Percentiles rank a stretch among this genome's conserved stretches.
Evolutionary conservation across 2,888 invertebrate genomes (phyloP).

Genomic region (Steinernema carpocapsae): DNA sequence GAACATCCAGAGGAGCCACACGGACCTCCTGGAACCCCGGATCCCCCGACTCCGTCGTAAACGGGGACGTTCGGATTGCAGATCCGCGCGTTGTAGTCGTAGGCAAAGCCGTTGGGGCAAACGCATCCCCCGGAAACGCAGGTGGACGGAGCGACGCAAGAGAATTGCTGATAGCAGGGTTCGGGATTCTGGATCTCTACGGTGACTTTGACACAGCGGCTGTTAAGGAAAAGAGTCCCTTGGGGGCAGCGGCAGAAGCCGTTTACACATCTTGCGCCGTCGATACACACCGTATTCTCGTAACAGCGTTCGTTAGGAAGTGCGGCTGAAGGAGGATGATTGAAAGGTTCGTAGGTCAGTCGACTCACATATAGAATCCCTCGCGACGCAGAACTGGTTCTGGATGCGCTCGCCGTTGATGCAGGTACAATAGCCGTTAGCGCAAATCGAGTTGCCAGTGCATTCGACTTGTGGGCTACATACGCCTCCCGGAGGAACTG

Average conservation of each 20-base stretch:
- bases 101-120: constrained; percentile 52
- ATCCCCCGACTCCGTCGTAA: not conserved
- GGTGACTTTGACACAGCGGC: constrained; percentile 22
- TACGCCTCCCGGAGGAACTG: constrained; percentile 24
- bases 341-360: not conserved
- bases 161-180: not conserved
- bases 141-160: constrained; percentile 42
- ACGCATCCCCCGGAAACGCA: constrained; percentile 65
- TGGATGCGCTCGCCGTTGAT: constrained; percentile 63
- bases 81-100: constrained; percentile 13
- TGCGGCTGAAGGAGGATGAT: constrained; percentile 40
- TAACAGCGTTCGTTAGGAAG: constrained; percentile 64
- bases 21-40: not conserved
- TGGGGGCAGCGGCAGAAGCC: constrained; percentile 61
- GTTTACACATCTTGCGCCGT: constrained; percentile 63
- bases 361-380: constrained; percentile 43
- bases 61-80: constrained; percentile 7
- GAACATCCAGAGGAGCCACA: constrained; percentile 41
- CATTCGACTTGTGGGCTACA: constrained; percentile 40
- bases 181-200: constrained; percentile 27
- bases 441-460: constrained; percentile 66
- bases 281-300: constrained; percentile 57
- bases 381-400: constrained; percentile 54
- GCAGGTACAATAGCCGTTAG: constrained; percentile 64
- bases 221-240: constrained; percentile 2